Evolutionary conservation across 2,113 vertebrate species (phyloP), one percentile per base, ranked within the genome.

Genomic region (Phrynosoma blainvillii): DNA sequence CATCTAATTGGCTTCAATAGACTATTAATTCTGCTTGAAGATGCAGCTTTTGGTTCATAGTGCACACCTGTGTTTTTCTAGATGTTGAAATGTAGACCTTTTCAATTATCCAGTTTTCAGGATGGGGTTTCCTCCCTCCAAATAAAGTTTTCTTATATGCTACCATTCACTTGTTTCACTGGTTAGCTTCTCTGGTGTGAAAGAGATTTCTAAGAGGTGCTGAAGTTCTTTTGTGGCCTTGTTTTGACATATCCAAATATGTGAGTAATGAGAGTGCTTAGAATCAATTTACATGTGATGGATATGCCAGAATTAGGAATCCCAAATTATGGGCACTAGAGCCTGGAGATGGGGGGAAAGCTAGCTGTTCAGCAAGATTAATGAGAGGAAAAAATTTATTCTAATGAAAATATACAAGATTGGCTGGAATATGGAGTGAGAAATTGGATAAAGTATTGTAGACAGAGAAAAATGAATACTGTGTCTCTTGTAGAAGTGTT

Each of bases 191-290:
- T 92, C 88, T 95, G 93, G 89, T 91, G 84, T 90, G 56, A 88
- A 93, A 92, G 89, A 88, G 93, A 92, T 94, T 95, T 93, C 84
- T 94, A 79, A 96, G 92, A 91, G 84, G 89, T 73, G 82, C 52
- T 90, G 88, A 85, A 94, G 89, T 79, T 92, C 40, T 83, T n/a
- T 56, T 84, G 65, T 93, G 89, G 92, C 93, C 90, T 94, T 94
- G 86, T 90, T 92, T 92, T 95, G 94, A 94, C 94, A 91, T 94
- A 79, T 89, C 92, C 94, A 93, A 95, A 95, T 93, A 93, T 89
- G 84, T 94, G 94, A 95, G 91, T 94, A 94, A 95, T 95, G 90
- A 91, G 89, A 93, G 52, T 93, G 87, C 92, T 95, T 94, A 95
- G 91, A 91, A 93, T 89, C 25, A 84, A 92, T 95, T 96, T 93